Base-by-base conservation (phyloP, 2,113 vertebrate species). In the Rhinopomastus cyanomelas region DNA sequence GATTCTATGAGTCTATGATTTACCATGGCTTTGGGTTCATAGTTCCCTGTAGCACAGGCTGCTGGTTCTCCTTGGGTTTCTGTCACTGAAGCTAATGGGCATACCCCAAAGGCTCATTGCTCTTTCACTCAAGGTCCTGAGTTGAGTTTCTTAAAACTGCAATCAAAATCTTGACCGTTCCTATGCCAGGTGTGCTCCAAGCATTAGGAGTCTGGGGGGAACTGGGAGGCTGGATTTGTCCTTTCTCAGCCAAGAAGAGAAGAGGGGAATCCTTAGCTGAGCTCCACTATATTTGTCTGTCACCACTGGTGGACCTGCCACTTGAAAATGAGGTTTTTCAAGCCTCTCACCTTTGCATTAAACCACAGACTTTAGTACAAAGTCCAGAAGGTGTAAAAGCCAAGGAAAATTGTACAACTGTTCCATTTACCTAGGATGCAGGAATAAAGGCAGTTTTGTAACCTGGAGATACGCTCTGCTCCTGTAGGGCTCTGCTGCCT, bases 241-340 rank as follows among this genome's bases (percentile, higher is more conserved):
- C 29, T 69, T 12, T 30, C n/a, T 78, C 39, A 65, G 12, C 4
- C 23, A 61, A 49, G 49, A 71, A 59, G 22, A 75, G 39, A 37
- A 15, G 22, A 78, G 20, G 17, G 6, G 16, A 65, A 12, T 23
- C 39, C 16, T 14, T 39, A 49, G 12, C 34, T 56, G 19, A 67
- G 42, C 26, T 72, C 0, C 0, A 27, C 11, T 56, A 32, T 23
- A 69, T 60, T n/a, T 29, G 21, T 34, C 27, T 78, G 16, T 30
- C 2, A 0, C 30, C 13, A 4, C 42, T 2, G 0, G 20, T 1
- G 0, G 44, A 67, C 64, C 29, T 72, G 44, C 17, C 49, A 18
- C 29, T 34, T 2, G 1, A 12, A 42, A 42, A 42, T 42, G 39
- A 42, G 15, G 7, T 56, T 79, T 82, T 68, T 51, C 53, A 25